Evolutionary conservation across 2,113 vertebrate genomes (phyloP), one percentile per base, ranked within the genome.

Genomic region (Otus sunia): DNA sequence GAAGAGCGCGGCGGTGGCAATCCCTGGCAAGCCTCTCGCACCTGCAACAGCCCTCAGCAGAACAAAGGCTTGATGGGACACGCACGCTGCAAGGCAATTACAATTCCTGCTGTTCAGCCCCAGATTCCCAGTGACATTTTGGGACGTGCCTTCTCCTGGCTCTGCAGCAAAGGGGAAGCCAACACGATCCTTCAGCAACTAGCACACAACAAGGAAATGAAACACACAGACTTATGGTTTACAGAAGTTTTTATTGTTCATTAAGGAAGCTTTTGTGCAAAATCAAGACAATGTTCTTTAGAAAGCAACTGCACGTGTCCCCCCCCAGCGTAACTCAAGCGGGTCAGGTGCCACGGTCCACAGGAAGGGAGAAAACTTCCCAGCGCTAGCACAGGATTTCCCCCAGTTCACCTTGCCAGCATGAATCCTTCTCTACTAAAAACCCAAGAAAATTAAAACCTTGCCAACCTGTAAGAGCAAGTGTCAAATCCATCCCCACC

Each of bases 221-320:
- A 77, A 16, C 11, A 30, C 29, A 3, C 0, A 0, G 29, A 19
- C 6, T 47, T 5, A 10, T 0, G 0, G 63, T 95, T 97, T 92
- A 94, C 50, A 77, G 86, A 86, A 69, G 66, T 66, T 92, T 98
- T 98, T 97, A 97, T 97, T 98, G 92, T 97, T 97, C 94, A 83
- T 97, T 95, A 92, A 94, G 92, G 97, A 97, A 96, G 96, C 96
- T 88, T 95, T 93, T 96, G 93, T 97, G 96, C 92, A 89, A 95
- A n/a, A 88, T 92, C 90, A 92, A 94, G 72, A 97, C 82, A 93
- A 90, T 37, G 52, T 80, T 95, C 67, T 96, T 94, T 50, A 94
- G 80, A 95, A 95, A 97, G 97, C 97, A 98, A 93, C 92, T 94
- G 86, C 89, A 96, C 9, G 0, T 88, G 78, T 90, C 68, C 86